These are phyloP conservation scores for Actinemys pallida DNA, from an alignment of 2,113 vertebrate species.

Conservation along the genomic window DNA sequence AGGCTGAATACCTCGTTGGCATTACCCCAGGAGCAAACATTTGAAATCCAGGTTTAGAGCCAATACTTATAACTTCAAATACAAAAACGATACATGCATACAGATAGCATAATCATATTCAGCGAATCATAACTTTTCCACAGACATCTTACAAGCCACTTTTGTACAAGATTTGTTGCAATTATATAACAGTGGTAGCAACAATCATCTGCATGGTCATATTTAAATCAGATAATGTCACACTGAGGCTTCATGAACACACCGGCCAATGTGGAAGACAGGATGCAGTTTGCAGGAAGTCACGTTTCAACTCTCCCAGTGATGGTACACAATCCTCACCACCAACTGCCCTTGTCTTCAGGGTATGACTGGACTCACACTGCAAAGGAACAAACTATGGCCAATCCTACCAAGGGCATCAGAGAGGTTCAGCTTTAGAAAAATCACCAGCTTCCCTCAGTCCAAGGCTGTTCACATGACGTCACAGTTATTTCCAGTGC, in stretches of 20 bases:
- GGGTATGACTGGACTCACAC: background rate
- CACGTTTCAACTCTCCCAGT: background rate
- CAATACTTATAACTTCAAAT: no score
- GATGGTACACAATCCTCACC: background rate
- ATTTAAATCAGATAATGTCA: no score
- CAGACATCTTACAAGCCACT: no score
- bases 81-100: no score
- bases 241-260: background rate
- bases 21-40: no score
- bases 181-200: no score
- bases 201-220: no score
- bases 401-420: background rate
- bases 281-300: background rate
- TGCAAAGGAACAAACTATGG: background rate
- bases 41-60: no score
- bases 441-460: background rate
- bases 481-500: background rate
- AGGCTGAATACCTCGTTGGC: no score
- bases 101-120: no score
- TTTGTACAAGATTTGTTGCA: no score
- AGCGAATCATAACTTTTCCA: no score
- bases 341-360: background rate
- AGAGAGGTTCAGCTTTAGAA: background rate
- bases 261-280: background rate
- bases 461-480: background rate